Base-by-base conservation (phyloP, 2,888 invertebrate genomes). In the Calameuta filiformis region DNA sequence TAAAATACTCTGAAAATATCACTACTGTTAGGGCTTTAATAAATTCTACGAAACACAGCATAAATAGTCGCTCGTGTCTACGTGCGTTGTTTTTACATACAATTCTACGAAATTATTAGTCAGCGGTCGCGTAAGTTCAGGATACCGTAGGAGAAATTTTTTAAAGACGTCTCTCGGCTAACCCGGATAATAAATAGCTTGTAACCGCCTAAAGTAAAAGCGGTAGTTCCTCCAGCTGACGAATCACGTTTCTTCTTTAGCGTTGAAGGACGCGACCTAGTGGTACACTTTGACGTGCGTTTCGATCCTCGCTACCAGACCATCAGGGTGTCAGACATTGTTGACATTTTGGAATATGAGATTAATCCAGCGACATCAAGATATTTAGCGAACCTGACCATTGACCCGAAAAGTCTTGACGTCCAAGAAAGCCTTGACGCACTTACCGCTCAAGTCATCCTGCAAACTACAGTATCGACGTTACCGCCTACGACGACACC, bases 271-370 rank as follows among this genome's bases (percentile, higher is more conserved):
- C 94, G 95, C 79, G 96, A 96, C 81, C 93, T 97, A 76, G 94
- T 96, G 75, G 96, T 98, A 0, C 97, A 97, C 89, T 97, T 98
- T 89, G 97, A 97, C 89, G 93, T 97, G 77, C 95, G 95, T 77
- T 96, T 98, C 87, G 96, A 97, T 92, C 96, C 97, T 0, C 94
- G 95, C 81, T 94, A 94, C 84, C 94, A 94, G 23, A 92, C 94
- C 1, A 95, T 96, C 35, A 93, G 93, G 79, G 94, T 95, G 0
- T 92, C 93, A 0, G 95, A 96, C 84, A 93, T 97, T 30, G 91
- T 94, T 77, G 93, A 94, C 0, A 94, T 96, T 33, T 92, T 97
- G 76, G 91, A 93, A 23, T 93, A 94, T 23, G 96, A 97, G 87
- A 93, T 97, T 35, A 92, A 92, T 69, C 92, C 93, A 1, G 90